Conservation (phyloP, 2,888 invertebrate species). For the Ochlodes sylvanus region DNA sequence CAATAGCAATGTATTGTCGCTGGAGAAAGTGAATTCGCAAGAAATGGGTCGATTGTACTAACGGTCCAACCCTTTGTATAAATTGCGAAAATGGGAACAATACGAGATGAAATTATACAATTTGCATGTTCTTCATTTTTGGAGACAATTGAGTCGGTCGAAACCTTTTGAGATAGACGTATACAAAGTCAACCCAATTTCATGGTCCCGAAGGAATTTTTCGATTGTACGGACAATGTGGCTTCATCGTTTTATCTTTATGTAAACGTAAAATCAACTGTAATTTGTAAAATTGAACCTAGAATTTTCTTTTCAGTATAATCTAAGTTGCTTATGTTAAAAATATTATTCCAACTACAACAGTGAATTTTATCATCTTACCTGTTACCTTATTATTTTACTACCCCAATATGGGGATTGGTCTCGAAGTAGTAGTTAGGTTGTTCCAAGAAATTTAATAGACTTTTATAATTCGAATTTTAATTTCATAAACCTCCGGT, state of each 20-base stretch:
- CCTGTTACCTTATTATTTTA: too few species aligned
- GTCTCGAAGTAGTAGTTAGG: too few species aligned
- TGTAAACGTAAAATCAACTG: background rate
- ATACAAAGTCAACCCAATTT: slow-evolving; percentile 29
- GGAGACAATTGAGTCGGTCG: slow-evolving; percentile 29
- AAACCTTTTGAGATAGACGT: slow-evolving; percentile 24
- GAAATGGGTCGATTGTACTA: slow-evolving; percentile 30
- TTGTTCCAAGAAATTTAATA: too few species aligned
- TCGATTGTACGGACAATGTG: slow-evolving; percentile 2
- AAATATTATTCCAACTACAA: too few species aligned
- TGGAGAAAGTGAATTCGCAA: slow-evolving; percentile 34
- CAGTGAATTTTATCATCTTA: too few species aligned
- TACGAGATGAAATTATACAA: slow-evolving; percentile 47
- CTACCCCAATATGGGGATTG: too few species aligned
- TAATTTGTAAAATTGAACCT: background rate
- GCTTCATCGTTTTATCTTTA: slow-evolving; percentile 10
- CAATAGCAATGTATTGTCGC: slow-evolving; percentile 15
- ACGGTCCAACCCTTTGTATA: slow-evolving; percentile 46
- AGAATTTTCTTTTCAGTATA: background rate
- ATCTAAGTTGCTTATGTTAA: too few species aligned
- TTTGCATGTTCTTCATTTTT: slow-evolving; percentile 42
- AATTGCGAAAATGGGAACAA: slow-evolving; percentile 42
- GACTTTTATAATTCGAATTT: too few species aligned
- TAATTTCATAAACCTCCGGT: too few species aligned
- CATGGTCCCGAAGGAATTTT: slow-evolving; percentile 27